These are phyloP conservation scores for Drosophila tani DNA, from an alignment of 1,140 invertebrate genomes.

Conservation along the genomic window DNA sequence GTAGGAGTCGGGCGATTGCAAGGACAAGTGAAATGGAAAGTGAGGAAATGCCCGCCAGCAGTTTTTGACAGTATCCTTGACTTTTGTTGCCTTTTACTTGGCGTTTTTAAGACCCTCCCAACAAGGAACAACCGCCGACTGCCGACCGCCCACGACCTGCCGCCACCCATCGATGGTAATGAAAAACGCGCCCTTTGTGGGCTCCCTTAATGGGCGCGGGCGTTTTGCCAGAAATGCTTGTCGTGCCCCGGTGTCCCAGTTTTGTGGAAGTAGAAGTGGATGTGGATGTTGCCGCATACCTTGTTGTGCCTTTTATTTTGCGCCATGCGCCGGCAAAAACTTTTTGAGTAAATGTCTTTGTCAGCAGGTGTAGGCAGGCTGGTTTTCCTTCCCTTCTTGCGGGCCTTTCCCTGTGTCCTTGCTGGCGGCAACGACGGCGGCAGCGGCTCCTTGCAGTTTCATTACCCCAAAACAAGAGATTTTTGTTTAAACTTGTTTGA, in stretches of 20 bases:
- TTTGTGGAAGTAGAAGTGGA: slow-evolving; percentile 38
- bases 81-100: slow-evolving; percentile 75
- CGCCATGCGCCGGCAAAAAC: slow-evolving; percentile 59
- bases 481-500: slow-evolving; percentile 81
- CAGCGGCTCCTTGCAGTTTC: slow-evolving; percentile 60
- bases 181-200: slow-evolving; percentile 78
- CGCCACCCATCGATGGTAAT: slow-evolving; percentile 64
- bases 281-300: slow-evolving; percentile 43
- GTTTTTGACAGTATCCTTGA: slow-evolving; percentile 76
- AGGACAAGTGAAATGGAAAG: slow-evolving; percentile 72
- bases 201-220: slow-evolving; percentile 70
- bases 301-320: slow-evolving; percentile 71
- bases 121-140: neutral
- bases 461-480: slow-evolving; percentile 75
- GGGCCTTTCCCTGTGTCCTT: slow-evolving; percentile 46
- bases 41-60: slow-evolving; percentile 71
- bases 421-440: slow-evolving; percentile 9
- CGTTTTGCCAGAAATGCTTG: slow-evolving; percentile 77
- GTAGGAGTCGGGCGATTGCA: slow-evolving; percentile 31
- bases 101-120: slow-evolving; percentile 64
- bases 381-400: slow-evolving; percentile 30
- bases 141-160: slow-evolving; percentile 1
- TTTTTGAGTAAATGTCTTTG: slow-evolving; percentile 84
- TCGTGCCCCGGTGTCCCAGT: slow-evolving; percentile 65
- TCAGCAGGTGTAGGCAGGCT: slow-evolving; percentile 75